phyloP scores from a whole-genome alignment of 2,797 vertebrate genomes.

The Mus minutoides region DNA sequence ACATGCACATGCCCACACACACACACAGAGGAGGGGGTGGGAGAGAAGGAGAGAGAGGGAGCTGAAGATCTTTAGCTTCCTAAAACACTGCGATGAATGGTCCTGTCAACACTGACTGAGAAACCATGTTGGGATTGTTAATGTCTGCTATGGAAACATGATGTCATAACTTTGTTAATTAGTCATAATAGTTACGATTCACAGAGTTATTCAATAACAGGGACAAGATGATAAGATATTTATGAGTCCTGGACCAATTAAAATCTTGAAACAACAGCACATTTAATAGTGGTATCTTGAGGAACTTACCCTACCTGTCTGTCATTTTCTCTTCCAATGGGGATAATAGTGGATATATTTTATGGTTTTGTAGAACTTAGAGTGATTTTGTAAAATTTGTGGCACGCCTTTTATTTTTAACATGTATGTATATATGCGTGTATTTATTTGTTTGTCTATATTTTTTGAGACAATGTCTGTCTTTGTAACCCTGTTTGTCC shows the following conservation, averaged over 20 bases:
- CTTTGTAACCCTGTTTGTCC: no score
- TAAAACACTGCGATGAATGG: slow-evolving; percentile 19
- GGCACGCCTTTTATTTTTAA: not conserved
- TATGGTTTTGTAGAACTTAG: not conserved
- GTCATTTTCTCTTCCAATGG: slow-evolving; percentile 36
- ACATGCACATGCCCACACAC: not conserved
- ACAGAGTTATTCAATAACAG: not conserved
- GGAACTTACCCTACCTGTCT: not conserved
- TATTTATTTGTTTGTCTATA: not conserved
- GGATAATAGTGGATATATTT: not conserved
- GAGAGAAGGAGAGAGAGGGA: not conserved
- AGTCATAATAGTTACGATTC: not conserved
- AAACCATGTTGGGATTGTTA: slow-evolving; percentile 24
- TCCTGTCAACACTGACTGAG: not conserved
- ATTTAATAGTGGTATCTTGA: not conserved
- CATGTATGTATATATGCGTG: not conserved
- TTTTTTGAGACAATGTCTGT: not conserved
- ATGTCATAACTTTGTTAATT: not conserved
- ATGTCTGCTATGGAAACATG: slow-evolving; percentile 3
- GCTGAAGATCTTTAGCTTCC: not conserved
- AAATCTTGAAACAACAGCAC: not conserved
- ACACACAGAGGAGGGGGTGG: not conserved
- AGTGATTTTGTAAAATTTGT: not conserved
- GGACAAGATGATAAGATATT: not conserved
- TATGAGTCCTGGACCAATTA: not conserved